Evolutionary conservation across 1,140 invertebrate species (phyloP), one percentile per base, ranked within the genome.

Genomic region (Holcopasites calliopsidis): DNA sequence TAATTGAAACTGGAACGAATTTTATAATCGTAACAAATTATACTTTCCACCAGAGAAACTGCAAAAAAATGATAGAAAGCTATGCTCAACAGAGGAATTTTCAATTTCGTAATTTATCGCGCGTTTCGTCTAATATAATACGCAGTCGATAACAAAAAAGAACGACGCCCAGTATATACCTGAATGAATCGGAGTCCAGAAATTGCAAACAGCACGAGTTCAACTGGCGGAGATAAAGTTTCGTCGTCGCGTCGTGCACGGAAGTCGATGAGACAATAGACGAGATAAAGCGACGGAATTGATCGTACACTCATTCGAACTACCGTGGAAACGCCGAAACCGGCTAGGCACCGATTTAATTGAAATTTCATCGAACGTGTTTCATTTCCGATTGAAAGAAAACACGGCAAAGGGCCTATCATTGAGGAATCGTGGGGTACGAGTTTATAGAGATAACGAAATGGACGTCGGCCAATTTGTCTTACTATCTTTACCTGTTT

Each of bases 381-480:
- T 35, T 23, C 13, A 10, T 7, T 8, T 18, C 5, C 13, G 7
- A 13, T 18, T 42, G 57, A 60, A 61, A 54, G 47, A 49, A 69
- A 21, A 47, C 47, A 47, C 33, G 13, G 8, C n/a, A n/a, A 47
- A n/a, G n/a, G n/a, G n/a, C n/a, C n/a, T n/a, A n/a, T n/a, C n/a
- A n/a, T n/a, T n/a, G n/a, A n/a, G n/a, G n/a, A n/a, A n/a, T n/a
- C n/a, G n/a, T n/a, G 54, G 58, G 28, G 11, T 54, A 5, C 13
- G 21, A 6, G 38, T 42, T 76, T 76, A 60, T 10, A 44, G 28
- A n/a, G 58, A 70, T 50, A 76, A 76, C 23, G 65, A 69, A 75
- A 70, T 75, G 62, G 64, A 62, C 57, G n/a, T 35, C 55, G 31
- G 64, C 77, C 72, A 76, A 76, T 55, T 79, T 42, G 38, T 54